Evolutionary conservation across 1,140 invertebrate genomes (phyloP).

Genomic region (Thalassaphorura encarpata): DNA sequence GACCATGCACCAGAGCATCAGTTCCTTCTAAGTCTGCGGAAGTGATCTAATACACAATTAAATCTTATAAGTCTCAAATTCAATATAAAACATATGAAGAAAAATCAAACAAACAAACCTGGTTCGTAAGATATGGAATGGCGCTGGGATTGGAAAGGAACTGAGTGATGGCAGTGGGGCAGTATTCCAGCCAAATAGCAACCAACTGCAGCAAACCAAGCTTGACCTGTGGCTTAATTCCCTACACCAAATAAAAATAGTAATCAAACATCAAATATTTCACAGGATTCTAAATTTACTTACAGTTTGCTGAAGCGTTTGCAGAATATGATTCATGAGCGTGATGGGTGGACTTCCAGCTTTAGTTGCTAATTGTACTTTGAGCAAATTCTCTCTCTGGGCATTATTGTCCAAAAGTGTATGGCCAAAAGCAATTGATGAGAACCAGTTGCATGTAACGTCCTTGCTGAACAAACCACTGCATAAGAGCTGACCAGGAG

Average conservation of each 20-base stretch:
- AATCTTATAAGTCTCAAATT: neutral
- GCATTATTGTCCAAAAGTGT: slow-evolving; percentile 75
- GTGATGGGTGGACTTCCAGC: slow-evolving; percentile 73
- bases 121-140: slow-evolving; percentile 70
- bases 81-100: neutral
- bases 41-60: slow-evolving; percentile 38
- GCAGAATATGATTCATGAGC: slow-evolving; percentile 74
- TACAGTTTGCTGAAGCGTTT: no score
- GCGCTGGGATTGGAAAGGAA: slow-evolving; percentile 76
- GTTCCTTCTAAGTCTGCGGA: slow-evolving; percentile 74
- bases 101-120: slow-evolving; percentile 42
- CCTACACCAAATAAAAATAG: no score
- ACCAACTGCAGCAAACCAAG: slow-evolving; percentile 85
- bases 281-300: no score
- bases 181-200: slow-evolving; percentile 78
- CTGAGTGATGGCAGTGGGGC: slow-evolving; percentile 66
- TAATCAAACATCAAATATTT: no score
- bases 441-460: slow-evolving; percentile 94
- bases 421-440: slow-evolving; percentile 80
- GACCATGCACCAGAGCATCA: slow-evolving; percentile 75
- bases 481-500: slow-evolving; percentile 81
- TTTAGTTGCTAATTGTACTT: slow-evolving; percentile 81
- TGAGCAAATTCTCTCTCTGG: slow-evolving; percentile 85
- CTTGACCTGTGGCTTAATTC: slow-evolving; percentile 76
- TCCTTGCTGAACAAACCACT: slow-evolving; percentile 85